Evolutionary conservation across 2,113 vertebrate species (phyloP).

Genomic region (Helogale parvula): DNA sequence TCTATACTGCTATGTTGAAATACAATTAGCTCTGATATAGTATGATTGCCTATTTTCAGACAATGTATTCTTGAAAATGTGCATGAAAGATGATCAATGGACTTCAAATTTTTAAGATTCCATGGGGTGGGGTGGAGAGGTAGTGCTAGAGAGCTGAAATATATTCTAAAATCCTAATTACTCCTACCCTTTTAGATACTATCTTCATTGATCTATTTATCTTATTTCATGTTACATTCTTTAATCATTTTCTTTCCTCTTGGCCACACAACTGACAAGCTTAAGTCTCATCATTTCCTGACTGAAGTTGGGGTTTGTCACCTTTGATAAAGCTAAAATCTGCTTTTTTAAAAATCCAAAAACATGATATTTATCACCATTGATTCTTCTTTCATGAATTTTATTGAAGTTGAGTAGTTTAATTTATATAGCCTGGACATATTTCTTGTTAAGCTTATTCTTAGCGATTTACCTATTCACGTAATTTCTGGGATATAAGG

Average conservation of each 20-base stretch:
- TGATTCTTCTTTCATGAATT: not conserved
- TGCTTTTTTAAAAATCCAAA: not conserved
- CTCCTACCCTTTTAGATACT: not conserved
- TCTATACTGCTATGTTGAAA: not conserved
- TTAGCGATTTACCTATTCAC: not conserved
- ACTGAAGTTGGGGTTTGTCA: not conserved
- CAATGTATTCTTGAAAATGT: not conserved
- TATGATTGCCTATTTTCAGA: not conserved
- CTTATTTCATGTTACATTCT: not conserved
- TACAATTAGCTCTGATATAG: not conserved
- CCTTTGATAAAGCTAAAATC: conserved; percentile 35
- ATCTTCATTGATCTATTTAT: not conserved
- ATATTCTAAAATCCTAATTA: not conserved
- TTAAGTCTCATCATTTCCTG: not conserved
- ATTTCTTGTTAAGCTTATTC: conserved; percentile 22
- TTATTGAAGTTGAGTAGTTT: not conserved
- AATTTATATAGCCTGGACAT: not conserved
- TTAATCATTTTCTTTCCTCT: not conserved
- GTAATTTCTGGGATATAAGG: not conserved
- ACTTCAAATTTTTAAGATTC: not conserved
- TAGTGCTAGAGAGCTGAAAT: not conserved
- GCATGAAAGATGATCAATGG: not conserved
- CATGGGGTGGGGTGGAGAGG: not conserved
- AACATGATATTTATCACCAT: not conserved
- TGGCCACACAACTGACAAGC: conserved; percentile 17